Evolutionary conservation across 1,140 invertebrate species (phyloP).

Genomic region (Caenorhabditis remanei): DNA sequence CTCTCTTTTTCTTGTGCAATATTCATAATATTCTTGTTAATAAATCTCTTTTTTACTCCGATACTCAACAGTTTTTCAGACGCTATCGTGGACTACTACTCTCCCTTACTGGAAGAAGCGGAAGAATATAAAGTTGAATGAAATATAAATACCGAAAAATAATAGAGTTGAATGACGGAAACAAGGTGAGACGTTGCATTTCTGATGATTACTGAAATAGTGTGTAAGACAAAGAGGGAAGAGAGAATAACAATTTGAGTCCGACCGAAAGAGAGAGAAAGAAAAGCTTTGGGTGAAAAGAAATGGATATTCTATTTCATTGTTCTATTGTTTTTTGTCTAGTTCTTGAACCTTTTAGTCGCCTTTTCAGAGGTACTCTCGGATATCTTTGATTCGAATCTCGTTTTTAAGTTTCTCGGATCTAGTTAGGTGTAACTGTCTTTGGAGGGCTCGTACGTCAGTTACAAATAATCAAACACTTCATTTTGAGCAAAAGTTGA

Average conservation of each 20-base stretch:
- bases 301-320: conserved; percentile 41
- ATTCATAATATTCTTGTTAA: background rate
- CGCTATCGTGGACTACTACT: background rate
- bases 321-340: conserved; percentile 2
- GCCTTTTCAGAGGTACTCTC: too few species aligned
- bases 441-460: too few species aligned
- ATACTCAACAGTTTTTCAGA: too few species aligned
- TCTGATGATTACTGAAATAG: conserved; percentile 26
- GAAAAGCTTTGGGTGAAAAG: conserved; percentile 1
- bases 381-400: too few species aligned
- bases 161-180: conserved; percentile 51
- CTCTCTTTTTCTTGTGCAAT: background rate
- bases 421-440: too few species aligned
- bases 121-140: background rate
- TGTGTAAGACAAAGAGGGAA: background rate
- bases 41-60: too few species aligned
- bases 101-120: background rate
- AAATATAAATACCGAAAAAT: conserved; percentile 42
- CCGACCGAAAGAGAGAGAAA: background rate
- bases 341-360: too few species aligned
- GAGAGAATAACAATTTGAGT: conserved; percentile 21
- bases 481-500: too few species aligned
- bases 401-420: too few species aligned
- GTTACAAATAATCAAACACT: too few species aligned
- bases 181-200: conserved; percentile 54